These are phyloP conservation scores for Psittacus erithacus DNA, from an alignment of 2,113 vertebrate species.

Conservation along the genomic window DNA sequence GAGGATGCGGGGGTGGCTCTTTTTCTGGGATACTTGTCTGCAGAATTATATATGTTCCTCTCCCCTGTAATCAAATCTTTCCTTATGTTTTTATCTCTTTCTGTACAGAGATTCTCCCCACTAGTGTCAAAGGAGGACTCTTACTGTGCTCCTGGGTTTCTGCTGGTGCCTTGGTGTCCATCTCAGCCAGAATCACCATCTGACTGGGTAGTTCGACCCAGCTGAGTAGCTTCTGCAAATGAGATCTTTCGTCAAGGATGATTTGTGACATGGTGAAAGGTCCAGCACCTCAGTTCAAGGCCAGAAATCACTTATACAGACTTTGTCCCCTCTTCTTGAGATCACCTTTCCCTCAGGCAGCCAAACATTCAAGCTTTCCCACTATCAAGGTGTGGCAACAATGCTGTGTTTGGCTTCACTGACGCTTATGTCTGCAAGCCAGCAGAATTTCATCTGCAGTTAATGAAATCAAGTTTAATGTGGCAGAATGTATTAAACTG, in stretches of 20 bases:
- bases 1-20: neutral
- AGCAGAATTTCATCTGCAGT: neutral
- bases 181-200: neutral
- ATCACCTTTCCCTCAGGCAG: neutral
- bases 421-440: neutral
- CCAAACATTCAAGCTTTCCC: neutral
- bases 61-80: neutral
- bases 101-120: neutral
- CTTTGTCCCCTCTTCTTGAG: neutral
- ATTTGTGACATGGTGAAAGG: neutral
- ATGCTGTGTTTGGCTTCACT: neutral
- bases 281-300: neutral
- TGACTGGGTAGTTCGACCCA: neutral
- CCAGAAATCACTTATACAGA: neutral
- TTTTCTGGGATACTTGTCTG: neutral
- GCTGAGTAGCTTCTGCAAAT: neutral
- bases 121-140: rapidly evolving
- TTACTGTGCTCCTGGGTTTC: neutral
- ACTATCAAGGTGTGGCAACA: neutral
- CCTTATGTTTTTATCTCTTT: neutral
- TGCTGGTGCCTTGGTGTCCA: neutral
- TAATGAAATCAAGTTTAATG: neutral
- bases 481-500: neutral
- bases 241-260: neutral
- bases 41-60: rapidly evolving